Conservation (phyloP, 2,797 vertebrate species). For the Steatocranus sp. region DNA sequence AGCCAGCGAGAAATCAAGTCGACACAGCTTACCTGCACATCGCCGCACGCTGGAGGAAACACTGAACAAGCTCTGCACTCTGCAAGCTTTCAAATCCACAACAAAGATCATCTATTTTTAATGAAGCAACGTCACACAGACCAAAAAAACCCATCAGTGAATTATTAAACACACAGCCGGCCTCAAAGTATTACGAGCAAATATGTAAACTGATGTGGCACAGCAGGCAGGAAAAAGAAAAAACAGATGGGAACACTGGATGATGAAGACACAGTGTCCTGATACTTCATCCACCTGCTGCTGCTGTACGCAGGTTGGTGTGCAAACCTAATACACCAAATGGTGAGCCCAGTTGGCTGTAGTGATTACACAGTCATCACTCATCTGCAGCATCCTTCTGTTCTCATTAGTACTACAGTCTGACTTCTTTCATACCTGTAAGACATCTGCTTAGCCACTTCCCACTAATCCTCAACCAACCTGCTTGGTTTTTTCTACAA, state of each 20-base stretch:
- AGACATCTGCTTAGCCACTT: not conserved
- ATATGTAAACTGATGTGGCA: not conserved
- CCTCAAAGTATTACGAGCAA: conserved; percentile 7
- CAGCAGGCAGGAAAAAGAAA: not conserved
- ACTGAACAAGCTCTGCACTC: conserved; percentile 2
- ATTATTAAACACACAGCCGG: conserved; percentile 59
- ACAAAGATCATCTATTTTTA: conserved; percentile 70
- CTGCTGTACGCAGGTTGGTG: not conserved
- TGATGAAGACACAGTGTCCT: not conserved
- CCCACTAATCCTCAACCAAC: conserved; percentile 19
- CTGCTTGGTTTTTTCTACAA: not conserved
- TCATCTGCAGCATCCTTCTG: conserved; percentile 1
- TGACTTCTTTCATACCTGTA: not conserved
- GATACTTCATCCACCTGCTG: conserved; percentile 34
- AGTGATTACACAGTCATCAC: conserved; percentile 3
- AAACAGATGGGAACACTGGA: not conserved
- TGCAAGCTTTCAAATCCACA: conserved; percentile 37
- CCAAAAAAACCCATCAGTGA: not conserved
- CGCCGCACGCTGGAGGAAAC: not conserved
- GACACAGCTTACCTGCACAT: conserved; percentile 32
- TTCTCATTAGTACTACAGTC: not conserved
- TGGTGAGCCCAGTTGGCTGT: conserved; percentile 1
- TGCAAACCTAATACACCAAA: not conserved
- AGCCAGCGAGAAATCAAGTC: not conserved
- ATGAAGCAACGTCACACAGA: conserved; percentile 45